These are phyloP conservation scores for Paramormyrops hopkinsi DNA, from an alignment of 2,797 vertebrate genomes.

Conservation along the genomic window DNA sequence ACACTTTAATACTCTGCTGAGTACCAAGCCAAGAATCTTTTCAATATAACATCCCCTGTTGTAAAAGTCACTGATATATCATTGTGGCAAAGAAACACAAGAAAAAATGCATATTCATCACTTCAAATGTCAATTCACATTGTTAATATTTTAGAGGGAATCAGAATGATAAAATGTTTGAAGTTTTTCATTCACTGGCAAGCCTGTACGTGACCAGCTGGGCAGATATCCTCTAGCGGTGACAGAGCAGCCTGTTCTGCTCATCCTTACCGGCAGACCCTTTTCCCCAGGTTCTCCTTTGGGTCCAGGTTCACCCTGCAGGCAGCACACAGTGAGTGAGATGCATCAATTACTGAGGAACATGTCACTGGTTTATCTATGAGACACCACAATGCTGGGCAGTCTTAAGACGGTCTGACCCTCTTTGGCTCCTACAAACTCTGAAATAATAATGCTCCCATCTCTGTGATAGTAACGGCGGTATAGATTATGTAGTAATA, in stretches of 20 bases:
- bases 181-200: not conserved
- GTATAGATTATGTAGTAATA: not conserved
- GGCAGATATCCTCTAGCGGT: not conserved
- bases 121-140: not conserved
- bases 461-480: not conserved
- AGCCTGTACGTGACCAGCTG: not conserved
- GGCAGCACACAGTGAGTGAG: slow-evolving; percentile 35
- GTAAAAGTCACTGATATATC: not conserved
- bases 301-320: slow-evolving; percentile 74
- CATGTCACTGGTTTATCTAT: not conserved
- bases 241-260: not conserved
- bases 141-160: not conserved
- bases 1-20: slow-evolving; percentile 32
- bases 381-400: not conserved
- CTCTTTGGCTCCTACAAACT: not conserved
- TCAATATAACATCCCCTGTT: not conserved
- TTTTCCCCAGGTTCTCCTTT: slow-evolving; percentile 86
- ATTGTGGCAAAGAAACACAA: not conserved
- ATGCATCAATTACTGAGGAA: not conserved
- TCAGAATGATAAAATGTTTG: not conserved
- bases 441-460: not conserved
- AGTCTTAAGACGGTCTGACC: not conserved
- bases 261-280: slow-evolving; percentile 81
- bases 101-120: not conserved
- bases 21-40: not conserved